phyloP scores from a whole-genome alignment of 2,113 vertebrate species.

The Genyomyrus donnyi region DNA sequence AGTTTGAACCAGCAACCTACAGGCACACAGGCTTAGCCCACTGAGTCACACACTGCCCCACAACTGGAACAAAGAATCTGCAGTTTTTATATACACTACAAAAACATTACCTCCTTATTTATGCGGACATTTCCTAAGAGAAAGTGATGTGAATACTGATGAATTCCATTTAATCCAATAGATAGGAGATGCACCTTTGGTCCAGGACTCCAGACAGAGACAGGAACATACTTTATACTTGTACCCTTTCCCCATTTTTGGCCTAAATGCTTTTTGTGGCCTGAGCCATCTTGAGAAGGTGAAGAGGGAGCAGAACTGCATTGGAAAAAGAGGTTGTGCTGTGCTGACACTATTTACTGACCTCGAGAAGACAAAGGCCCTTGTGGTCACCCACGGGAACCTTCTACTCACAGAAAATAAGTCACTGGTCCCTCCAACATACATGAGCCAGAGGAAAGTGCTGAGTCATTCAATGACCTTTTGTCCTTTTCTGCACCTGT shows the following conservation, averaged over 20 bases:
- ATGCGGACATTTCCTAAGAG: neutral
- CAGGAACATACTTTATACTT: neutral
- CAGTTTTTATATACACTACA: neutral
- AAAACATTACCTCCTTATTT: neutral
- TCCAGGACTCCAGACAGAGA: neutral
- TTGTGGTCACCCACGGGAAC: slow-evolving; percentile 49
- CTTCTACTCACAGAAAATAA: slow-evolving; percentile 42
- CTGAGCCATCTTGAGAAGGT: slow-evolving; percentile 48
- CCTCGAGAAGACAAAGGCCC: slow-evolving; percentile 64
- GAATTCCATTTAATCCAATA: neutral
- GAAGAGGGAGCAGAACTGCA: slow-evolving; percentile 68
- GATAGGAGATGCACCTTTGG: neutral
- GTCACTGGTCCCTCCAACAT: slow-evolving; percentile 20
- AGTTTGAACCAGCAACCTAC: no score
- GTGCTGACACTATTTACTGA: slow-evolving; percentile 67
- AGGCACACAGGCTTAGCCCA: neutral
- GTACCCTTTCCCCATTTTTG: slow-evolving; percentile 47
- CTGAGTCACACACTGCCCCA: neutral
- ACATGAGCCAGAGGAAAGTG: slow-evolving; percentile 31
- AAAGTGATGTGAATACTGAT: neutral
- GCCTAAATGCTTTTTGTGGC: slow-evolving; percentile 16
- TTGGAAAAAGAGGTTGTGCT: slow-evolving; percentile 56
- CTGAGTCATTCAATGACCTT: slow-evolving; percentile 41
- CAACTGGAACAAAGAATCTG: neutral
- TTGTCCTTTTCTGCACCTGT: slow-evolving; percentile 33